Conservation (phyloP, 2,888 invertebrate genomes). For the Bedellia somnulentella region DNA sequence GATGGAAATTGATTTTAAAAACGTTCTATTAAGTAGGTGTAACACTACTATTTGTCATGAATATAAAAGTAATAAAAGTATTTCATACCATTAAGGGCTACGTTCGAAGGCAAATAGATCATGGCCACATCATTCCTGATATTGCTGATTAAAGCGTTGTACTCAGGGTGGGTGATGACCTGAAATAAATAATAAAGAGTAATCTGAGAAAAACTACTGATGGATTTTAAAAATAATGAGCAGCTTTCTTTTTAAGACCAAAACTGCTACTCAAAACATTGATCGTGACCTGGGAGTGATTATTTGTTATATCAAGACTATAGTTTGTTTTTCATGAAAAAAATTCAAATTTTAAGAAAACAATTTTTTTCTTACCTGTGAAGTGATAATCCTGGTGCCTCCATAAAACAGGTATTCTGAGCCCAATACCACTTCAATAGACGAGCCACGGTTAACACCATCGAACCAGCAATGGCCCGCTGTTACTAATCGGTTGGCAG, state of each 20-base stretch:
- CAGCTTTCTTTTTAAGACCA: too few relatives aligned
- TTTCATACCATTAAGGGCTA: slow-evolving; percentile 8
- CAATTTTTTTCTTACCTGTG: too few relatives aligned
- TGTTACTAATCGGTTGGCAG: slow-evolving; percentile 9
- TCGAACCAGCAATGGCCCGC: slow-evolving; percentile 13
- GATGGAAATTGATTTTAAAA: too few relatives aligned
- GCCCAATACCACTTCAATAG: slow-evolving; percentile 10
- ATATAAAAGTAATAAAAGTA: neutral
- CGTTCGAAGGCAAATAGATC: slow-evolving; percentile 8
- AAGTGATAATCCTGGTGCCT: slow-evolving; percentile 9
- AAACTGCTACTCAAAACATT: too few relatives aligned
- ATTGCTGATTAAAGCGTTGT: slow-evolving; percentile 2
- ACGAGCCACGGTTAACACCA: slow-evolving; percentile 8
- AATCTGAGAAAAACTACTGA: too few relatives aligned
- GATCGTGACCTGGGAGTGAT: too few relatives aligned
- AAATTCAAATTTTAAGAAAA: too few relatives aligned
- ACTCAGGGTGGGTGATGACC: neutral
- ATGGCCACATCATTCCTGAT: slow-evolving; percentile 10
- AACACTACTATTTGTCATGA: too few relatives aligned
- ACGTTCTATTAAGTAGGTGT: too few relatives aligned
- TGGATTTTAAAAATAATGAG: too few relatives aligned
- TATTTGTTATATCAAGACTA: neutral
- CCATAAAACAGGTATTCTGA: slow-evolving; percentile 10
- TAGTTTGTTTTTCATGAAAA: slow-evolving; percentile 6
- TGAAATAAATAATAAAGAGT: too few relatives aligned